Percentiles rank a stretch among this genome's conserved stretches.
These are phyloP conservation scores for Crioceris asparagi DNA, from an alignment of 2,888 invertebrate genomes.

Conservation along the genomic window DNA sequence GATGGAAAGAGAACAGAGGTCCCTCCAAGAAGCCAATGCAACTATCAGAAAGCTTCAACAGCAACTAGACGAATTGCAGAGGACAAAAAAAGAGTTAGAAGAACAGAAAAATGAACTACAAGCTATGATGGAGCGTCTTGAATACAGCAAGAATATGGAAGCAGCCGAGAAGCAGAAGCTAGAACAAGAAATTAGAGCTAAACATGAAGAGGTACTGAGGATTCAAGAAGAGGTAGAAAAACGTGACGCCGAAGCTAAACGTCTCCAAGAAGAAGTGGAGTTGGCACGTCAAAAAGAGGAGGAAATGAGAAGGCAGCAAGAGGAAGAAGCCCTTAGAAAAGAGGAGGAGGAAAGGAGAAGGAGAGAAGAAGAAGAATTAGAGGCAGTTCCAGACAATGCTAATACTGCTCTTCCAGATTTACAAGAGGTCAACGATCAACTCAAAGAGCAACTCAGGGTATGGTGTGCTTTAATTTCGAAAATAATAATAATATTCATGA, in stretches of 20 bases:
- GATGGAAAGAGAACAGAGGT: constrained; percentile 71
- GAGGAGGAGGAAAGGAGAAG: constrained; percentile 16
- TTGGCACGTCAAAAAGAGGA: constrained; percentile 16
- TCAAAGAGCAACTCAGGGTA: constrained; percentile 32
- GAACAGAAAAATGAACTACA: constrained; percentile 73
- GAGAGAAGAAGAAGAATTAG: constrained; percentile 23
- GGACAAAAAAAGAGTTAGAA: constrained; percentile 81
- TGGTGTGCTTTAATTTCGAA: too few relatives aligned
- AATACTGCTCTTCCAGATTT: constrained; percentile 30
- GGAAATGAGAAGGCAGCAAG: constrained; percentile 16
- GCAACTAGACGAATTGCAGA: constrained; percentile 77
- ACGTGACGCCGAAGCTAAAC: constrained; percentile 26
- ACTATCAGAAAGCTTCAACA: constrained; percentile 76
- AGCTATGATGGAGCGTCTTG: constrained; percentile 81
- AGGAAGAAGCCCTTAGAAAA: constrained; percentile 8
- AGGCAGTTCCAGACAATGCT: constrained; percentile 27
- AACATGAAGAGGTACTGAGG: constrained; percentile 47
- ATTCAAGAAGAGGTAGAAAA: constrained; percentile 34
- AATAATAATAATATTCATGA: too few relatives aligned
- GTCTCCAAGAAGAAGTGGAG: constrained; percentile 18
- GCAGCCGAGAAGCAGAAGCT: constrained; percentile 68
- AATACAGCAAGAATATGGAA: constrained; percentile 86
- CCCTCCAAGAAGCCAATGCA: constrained; percentile 69
- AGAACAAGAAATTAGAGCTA: constrained; percentile 76
- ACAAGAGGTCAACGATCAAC: constrained; percentile 29